Evolutionary conservation across 2,888 invertebrate genomes (phyloP).

Genomic region (Suillia variegata): DNA sequence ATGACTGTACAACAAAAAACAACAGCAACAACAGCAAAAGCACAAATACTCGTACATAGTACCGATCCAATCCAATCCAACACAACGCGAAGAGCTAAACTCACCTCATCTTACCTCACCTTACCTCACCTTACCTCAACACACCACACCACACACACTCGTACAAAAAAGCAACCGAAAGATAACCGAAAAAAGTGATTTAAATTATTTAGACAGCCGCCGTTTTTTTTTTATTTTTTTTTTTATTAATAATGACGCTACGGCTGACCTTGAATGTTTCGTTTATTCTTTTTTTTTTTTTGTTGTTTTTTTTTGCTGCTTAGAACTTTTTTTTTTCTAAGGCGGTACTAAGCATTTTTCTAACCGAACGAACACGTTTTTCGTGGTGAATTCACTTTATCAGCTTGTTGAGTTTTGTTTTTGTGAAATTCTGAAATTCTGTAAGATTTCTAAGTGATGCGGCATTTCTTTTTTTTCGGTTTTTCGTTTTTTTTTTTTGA

Average conservation of each 20-base stretch:
- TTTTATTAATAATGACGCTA: constrained; percentile 49
- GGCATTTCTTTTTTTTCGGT: constrained; percentile 1
- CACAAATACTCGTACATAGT: no score
- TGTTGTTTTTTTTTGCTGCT: not conserved
- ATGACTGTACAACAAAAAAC: not conserved
- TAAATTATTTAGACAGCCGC: constrained; percentile 44
- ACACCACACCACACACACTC: no score
- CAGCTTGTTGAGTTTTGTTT: no score
- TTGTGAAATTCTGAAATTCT: not conserved
- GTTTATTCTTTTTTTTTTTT: constrained; percentile 26
- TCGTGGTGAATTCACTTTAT: not conserved
- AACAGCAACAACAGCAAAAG: constrained; percentile 7
- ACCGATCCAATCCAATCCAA: no score
- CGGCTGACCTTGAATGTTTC: constrained; percentile 48
- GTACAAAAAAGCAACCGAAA: not conserved
- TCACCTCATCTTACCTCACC: no score
- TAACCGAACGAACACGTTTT: not conserved
- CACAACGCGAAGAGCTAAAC: no score
- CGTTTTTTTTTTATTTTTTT: constrained; percentile 15
- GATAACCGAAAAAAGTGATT: not conserved
- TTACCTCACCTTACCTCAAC: no score
- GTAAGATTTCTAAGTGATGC: no score
- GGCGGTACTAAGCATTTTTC: not conserved
- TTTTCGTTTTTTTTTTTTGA: constrained; percentile 2
- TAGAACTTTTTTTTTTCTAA: not conserved